Percentiles rank a stretch among this genome's conserved stretches.
These are phyloP conservation scores for Struthidea cinerea DNA, from an alignment of 2,113 vertebrate genomes.

Conservation along the genomic window DNA sequence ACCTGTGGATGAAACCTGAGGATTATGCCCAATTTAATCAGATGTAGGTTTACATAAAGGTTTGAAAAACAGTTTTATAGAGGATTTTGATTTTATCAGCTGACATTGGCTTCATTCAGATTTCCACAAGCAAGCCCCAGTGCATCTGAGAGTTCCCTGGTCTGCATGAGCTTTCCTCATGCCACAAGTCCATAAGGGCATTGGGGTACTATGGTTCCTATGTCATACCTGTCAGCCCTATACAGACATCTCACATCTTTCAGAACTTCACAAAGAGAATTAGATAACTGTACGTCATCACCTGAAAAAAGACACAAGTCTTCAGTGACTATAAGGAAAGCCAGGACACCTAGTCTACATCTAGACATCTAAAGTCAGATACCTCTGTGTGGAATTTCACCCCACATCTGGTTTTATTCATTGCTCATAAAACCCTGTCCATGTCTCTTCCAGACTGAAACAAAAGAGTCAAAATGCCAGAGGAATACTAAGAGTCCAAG, in stretches of 20 bases:
- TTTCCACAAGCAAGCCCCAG: not conserved
- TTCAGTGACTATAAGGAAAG: not conserved
- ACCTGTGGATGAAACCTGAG: not conserved
- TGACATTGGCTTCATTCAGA: not conserved
- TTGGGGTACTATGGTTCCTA: not conserved
- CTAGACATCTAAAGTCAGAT: not conserved
- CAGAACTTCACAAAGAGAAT: not conserved
- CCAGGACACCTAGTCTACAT: not conserved
- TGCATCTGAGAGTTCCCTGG: not conserved
- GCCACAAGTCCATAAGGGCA: not conserved
- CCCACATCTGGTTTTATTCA: not conserved
- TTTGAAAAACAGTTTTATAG: not conserved
- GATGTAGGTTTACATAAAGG: not conserved
- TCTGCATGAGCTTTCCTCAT: not conserved
- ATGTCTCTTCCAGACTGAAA: not conserved
- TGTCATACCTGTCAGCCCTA: not conserved
- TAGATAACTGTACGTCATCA: accelerated
- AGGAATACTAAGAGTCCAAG: not conserved
- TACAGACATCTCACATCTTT: not conserved
- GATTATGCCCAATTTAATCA: not conserved
- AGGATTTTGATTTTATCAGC: not conserved
- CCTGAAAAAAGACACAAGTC: not conserved
- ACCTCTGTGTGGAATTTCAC: not conserved
- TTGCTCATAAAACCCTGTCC: not conserved
- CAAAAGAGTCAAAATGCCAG: not conserved